A percentile compares a stretch with the other conserved stretches of the same genome.
phyloP scores from a whole-genome alignment of 2,113 vertebrate species.

The Anthoscopus minutus region DNA sequence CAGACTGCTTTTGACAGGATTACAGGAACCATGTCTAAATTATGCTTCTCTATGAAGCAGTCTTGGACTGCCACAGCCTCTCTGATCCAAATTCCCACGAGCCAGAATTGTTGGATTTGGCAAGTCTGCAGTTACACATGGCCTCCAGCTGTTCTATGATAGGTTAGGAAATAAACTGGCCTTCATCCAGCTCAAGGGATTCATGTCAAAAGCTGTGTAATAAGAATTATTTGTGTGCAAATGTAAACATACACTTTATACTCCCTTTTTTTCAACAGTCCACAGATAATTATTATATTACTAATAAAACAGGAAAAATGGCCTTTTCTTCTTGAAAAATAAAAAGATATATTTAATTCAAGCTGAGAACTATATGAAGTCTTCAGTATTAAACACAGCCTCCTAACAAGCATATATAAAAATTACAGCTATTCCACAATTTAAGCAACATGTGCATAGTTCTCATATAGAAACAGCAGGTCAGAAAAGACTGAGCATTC shows the following conservation, averaged over 20 bases:
- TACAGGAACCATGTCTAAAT: slow-evolving; percentile 29
- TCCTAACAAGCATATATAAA: background rate
- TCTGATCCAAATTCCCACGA: slow-evolving; percentile 28
- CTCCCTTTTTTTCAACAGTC: background rate
- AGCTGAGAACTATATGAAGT: background rate
- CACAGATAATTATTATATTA: slow-evolving; percentile 19
- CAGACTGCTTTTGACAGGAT: background rate
- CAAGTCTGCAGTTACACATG: slow-evolving; percentile 13
- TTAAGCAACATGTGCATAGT: background rate
- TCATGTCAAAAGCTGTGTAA: slow-evolving; percentile 26
- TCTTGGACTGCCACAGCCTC: background rate
- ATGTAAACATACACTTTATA: slow-evolving; percentile 29
- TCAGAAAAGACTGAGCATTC: background rate
- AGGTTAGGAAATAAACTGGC: slow-evolving; percentile 43
- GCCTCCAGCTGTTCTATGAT: slow-evolving; percentile 24
- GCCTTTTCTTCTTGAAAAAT: background rate
- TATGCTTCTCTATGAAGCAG: slow-evolving; percentile 14
- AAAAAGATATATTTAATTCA: background rate
- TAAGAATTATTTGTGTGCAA: slow-evolving; percentile 3
- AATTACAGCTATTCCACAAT: background rate
- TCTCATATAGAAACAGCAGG: background rate
- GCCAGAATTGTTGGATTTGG: slow-evolving; percentile 20
- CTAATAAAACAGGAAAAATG: background rate
- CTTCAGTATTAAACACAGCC: background rate
- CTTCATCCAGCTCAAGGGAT: slow-evolving; percentile 11